phyloP scores from a whole-genome alignment of 2,888 invertebrate species.

The Tiphia femorata region DNA sequence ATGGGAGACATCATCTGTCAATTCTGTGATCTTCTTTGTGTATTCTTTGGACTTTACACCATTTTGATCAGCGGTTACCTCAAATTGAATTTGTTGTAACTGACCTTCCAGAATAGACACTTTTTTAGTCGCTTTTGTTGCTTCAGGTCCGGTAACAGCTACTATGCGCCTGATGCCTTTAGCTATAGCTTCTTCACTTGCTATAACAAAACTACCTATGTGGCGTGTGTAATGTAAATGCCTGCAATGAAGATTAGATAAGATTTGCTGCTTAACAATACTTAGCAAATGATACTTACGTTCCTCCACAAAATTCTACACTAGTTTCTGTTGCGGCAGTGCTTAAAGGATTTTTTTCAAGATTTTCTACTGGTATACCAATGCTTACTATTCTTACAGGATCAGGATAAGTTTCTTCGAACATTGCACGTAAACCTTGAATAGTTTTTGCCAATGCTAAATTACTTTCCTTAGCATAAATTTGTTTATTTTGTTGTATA shows the following conservation, averaged over 20 bases:
- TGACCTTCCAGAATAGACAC: conserved; percentile 83
- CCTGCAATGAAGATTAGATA: conserved; percentile 62
- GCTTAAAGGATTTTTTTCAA: conserved; percentile 88
- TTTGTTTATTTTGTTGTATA: conserved; percentile 80
- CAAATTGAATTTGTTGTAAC: conserved; percentile 75
- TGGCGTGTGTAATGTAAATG: conserved; percentile 93
- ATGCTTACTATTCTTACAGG: conserved; percentile 94
- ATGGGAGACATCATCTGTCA: conserved; percentile 89
- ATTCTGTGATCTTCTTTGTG: conserved; percentile 82
- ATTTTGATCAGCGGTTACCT: conserved; percentile 73
- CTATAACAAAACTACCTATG: conserved; percentile 95
- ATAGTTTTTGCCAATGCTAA: conserved; percentile 91
- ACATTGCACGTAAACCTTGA: conserved; percentile 94
- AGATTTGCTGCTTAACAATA: neutral
- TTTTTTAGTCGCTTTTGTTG: conserved; percentile 86
- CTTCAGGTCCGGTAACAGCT: conserved; percentile 96
- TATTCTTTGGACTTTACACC: conserved; percentile 75
- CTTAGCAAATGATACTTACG: conserved; percentile 71
- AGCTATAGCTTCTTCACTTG: conserved; percentile 98
- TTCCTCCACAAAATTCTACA: conserved; percentile 99
- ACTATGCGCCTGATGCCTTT: conserved; percentile 98
- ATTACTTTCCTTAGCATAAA: conserved; percentile 89
- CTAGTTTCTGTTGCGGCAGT: conserved; percentile 87
- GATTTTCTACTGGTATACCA: conserved; percentile 90
- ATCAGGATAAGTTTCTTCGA: conserved; percentile 99